A percentile compares a stretch with the other conserved stretches of the same genome.
Conservation (phyloP, 2,888 invertebrate species). For the Drosophila prolongata region DNA sequence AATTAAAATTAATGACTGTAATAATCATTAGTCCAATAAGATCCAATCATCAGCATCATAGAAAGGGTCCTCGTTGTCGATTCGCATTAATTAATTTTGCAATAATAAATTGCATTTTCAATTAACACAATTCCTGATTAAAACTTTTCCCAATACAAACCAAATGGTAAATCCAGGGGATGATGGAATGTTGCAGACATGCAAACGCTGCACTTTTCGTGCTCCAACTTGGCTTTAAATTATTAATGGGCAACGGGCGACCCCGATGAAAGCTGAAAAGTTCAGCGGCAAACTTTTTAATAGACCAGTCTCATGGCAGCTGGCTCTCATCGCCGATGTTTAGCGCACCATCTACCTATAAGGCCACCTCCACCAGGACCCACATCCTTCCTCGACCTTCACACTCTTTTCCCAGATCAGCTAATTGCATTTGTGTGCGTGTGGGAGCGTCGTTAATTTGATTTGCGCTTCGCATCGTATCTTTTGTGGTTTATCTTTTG, state of each 20-base stretch:
- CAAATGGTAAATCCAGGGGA: constrained; percentile 1
- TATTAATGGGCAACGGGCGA: constrained; percentile 48
- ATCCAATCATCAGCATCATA: constrained; percentile 13
- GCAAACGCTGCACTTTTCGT: constrained; percentile 43
- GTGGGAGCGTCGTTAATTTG: constrained; percentile 53
- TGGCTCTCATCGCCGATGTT: constrained; percentile 15
- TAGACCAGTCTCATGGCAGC: constrained; percentile 38
- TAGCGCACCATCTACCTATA: constrained; percentile 13
- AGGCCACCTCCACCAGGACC: background rate
- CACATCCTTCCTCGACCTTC: background rate
- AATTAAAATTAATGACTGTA: constrained; percentile 38
- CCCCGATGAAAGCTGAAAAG: constrained; percentile 53
- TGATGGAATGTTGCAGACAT: background rate
- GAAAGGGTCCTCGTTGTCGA: background rate
- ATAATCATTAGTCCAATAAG: constrained; percentile 4
- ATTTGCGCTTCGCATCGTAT: constrained; percentile 54
- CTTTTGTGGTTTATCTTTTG: constrained; percentile 61
- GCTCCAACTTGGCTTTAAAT: constrained; percentile 41
- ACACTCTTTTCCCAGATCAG: constrained; percentile 1
- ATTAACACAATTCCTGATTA: constrained; percentile 46
- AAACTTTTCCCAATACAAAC: constrained; percentile 14
- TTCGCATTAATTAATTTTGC: constrained; percentile 34
- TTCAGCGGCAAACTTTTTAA: constrained; percentile 57
- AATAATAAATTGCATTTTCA: constrained; percentile 39
- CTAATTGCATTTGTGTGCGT: constrained; percentile 54